These are phyloP conservation scores for Pteria penguin DNA, from an alignment of 2,888 invertebrate species.

Conservation along the genomic window DNA sequence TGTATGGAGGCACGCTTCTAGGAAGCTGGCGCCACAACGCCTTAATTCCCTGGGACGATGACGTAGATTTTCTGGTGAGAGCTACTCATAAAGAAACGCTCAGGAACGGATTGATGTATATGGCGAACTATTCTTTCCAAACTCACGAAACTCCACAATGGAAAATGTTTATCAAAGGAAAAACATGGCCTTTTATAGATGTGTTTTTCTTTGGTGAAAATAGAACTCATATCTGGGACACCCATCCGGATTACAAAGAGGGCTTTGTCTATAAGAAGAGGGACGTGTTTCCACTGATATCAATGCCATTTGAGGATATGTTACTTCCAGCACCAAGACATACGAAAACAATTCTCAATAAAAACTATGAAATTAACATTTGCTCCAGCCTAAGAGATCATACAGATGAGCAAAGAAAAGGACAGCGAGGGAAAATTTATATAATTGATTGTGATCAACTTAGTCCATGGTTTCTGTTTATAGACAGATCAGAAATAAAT, in stretches of 20 bases:
- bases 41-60: conserved; percentile 61
- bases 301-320: conserved; percentile 40
- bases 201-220: conserved; percentile 53
- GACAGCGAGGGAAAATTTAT: background rate
- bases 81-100: conserved; percentile 36
- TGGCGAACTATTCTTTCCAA: conserved; percentile 33
- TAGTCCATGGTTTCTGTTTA: background rate
- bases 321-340: conserved; percentile 44
- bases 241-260: conserved; percentile 37
- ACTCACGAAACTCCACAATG: conserved; percentile 45
- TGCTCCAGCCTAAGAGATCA: conserved; percentile 39
- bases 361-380: conserved; percentile 47
- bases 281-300: conserved; percentile 49
- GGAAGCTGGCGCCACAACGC: conserved; percentile 56
- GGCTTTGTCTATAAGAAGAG: conserved; percentile 41
- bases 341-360: conserved; percentile 34
- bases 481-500: too few relatives aligned
- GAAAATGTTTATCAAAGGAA: conserved; percentile 49
- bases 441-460: background rate
- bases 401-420: background rate
- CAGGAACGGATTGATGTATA: conserved; percentile 17
- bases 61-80: conserved; percentile 55
- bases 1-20: conserved; percentile 58
- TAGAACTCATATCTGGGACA: conserved; percentile 54
- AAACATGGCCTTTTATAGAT: conserved; percentile 54